Base-by-base conservation (phyloP, 2,888 invertebrate species). In the Melipona beecheii region DNA sequence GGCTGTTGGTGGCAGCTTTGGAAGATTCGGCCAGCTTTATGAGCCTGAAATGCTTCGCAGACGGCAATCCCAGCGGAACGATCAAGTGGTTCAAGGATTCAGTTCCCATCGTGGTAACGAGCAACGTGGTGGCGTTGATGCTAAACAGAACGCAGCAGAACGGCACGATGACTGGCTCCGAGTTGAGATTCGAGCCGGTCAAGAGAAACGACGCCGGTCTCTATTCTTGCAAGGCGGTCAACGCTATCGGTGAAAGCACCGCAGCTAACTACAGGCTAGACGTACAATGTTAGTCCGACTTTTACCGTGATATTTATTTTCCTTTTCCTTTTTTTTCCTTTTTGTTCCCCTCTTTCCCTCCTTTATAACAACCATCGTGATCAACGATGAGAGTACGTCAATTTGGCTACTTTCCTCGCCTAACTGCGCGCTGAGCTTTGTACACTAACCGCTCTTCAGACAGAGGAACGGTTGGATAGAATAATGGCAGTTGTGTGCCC, bases 201-300 rank as follows among this genome's bases (percentile, higher is more conserved):
- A 95, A 95, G 85, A 94, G 95, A 50, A 94, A 95, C 58, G 95
- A 95, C 71, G 93, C 98, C 91, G 98, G 98, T 4, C 96, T 97
- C 89, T 98, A 98, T 94, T 97, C 97, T 86, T 98, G 98, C 94
- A 96, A 97, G 81, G 98, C 98, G n/a, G 96, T 97, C 90, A 98
- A 98, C 94, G 96, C 96, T 90, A 98, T 98, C 87, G 97, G 97
- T 90, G 96, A 95, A 91, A 95, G 95, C 90, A 94, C 95, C 68
- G 95, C 95, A 13, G 94, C 95, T 79, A 95, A 94, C 87, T 95
- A 95, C 86, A 94, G 94, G 65, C 93, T 96, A 64, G 95, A 96
- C 90, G 95, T 96, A 65, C 96, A 96, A 93, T 96, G 96, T 96
- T 85, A 62, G 58, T 60, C 68, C 64, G 75, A 72, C 76, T 72